A percentile compares a stretch with the other conserved stretches of the same genome.
Evolutionary conservation across 2,113 vertebrate species (phyloP).

Genomic region (Alethe diademata): DNA sequence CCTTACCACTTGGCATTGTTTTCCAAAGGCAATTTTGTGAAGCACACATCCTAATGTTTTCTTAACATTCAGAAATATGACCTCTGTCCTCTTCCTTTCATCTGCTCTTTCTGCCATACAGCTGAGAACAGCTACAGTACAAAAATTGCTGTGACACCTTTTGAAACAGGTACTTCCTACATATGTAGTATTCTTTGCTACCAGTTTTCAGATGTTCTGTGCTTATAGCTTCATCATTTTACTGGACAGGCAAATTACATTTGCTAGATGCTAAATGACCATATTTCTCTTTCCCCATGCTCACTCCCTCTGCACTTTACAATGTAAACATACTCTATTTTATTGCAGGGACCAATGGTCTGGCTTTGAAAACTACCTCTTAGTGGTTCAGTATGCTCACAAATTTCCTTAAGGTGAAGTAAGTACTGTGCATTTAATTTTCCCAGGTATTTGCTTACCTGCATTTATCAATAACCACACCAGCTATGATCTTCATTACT

Average conservation of each 20-base stretch:
- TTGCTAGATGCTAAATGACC: neutral
- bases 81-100: neutral
- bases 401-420: neutral
- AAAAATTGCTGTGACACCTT: neutral
- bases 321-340: neutral
- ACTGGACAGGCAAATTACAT: neutral
- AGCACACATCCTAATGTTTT: neutral
- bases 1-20: neutral
- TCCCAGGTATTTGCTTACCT: neutral
- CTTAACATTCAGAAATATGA: neutral
- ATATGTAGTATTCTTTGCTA: neutral
- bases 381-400: neutral
- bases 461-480: neutral
- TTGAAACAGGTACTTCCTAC: neutral
- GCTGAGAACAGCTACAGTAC: neutral
- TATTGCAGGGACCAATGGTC: neutral
- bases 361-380: neutral
- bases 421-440: neutral
- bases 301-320: neutral
- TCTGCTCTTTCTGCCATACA: neutral
- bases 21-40: neutral
- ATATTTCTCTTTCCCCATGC: neutral
- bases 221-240: neutral
- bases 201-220: neutral
- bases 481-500: neutral